Evolutionary conservation across 2,888 invertebrate species (phyloP).

Genomic region (Conus canariensis): DNA sequence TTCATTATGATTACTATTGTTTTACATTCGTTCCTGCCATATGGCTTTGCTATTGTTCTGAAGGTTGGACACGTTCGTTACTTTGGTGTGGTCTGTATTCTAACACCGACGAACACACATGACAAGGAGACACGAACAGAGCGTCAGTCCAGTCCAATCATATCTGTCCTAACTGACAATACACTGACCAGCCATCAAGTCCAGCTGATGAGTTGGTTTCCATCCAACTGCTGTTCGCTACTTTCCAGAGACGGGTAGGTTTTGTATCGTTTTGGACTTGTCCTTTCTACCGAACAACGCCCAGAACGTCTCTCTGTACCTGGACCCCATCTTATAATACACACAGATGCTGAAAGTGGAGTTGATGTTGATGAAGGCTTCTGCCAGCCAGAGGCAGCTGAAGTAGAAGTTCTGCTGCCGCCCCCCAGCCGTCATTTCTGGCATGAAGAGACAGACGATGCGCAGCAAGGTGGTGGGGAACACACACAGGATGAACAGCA

Average conservation of each 20-base stretch:
- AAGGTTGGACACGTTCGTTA: too few relatives aligned
- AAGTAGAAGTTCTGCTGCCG: constrained; percentile 7
- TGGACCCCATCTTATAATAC: not conserved
- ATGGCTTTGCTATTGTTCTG: too few relatives aligned
- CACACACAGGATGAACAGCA: not conserved
- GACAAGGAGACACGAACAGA: too few relatives aligned
- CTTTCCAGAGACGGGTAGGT: not conserved
- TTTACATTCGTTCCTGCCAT: too few relatives aligned
- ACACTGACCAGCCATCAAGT: not conserved
- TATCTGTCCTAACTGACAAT: not conserved
- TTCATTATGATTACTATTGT: too few relatives aligned
- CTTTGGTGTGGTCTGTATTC: too few relatives aligned
- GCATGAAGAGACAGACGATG: not conserved
- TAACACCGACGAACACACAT: too few relatives aligned
- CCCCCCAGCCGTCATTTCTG: not conserved
- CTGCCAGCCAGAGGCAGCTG: not conserved
- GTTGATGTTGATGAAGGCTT: constrained; percentile 18
- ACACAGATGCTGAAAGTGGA: not conserved
- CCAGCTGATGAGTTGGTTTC: not conserved
- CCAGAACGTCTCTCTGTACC: constrained; percentile 13
- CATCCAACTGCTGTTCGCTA: not conserved
- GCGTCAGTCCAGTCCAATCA: not conserved
- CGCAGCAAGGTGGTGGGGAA: constrained; percentile 8
- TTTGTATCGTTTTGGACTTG: not conserved
- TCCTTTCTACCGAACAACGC: not conserved